Percentiles rank a stretch among this genome's conserved stretches.
phyloP scores from a whole-genome alignment of 2,888 invertebrate species.

The Campoletis raptor region DNA sequence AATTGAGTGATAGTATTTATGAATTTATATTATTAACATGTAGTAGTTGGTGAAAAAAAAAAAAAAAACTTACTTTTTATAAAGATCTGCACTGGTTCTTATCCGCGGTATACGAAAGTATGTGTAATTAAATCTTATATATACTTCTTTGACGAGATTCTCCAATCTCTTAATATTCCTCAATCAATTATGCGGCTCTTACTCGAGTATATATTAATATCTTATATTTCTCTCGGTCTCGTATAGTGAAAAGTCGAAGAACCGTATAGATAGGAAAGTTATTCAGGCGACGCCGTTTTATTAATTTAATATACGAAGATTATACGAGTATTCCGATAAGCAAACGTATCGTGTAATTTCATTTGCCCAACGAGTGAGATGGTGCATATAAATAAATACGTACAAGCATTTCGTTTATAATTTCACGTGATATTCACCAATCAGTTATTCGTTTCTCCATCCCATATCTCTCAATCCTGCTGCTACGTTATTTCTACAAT shows the following conservation, averaged over 20 bases:
- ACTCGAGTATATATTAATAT: slow-evolving; percentile 58
- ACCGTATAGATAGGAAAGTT: slow-evolving; percentile 38
- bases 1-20: neutral
- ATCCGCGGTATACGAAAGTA: neutral
- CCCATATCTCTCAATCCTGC: slow-evolving; percentile 52
- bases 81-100: neutral
- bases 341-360: slow-evolving; percentile 58
- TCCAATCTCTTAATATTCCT: slow-evolving; percentile 58
- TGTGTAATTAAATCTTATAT: neutral
- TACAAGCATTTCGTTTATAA: slow-evolving; percentile 48
- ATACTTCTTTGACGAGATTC: slow-evolving; percentile 11
- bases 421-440: slow-evolving; percentile 59
- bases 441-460: slow-evolving; percentile 47
- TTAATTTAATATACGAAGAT: slow-evolving; percentile 62
- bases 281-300: slow-evolving; percentile 57
- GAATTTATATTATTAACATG: neutral
- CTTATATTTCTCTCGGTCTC: slow-evolving; percentile 37
- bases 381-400: slow-evolving; percentile 43
- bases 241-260: slow-evolving; percentile 9
- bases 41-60: neutral
- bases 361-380: slow-evolving; percentile 56
- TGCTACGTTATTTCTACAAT: slow-evolving; percentile 6
- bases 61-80: neutral
- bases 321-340: slow-evolving; percentile 60
- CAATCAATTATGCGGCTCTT: slow-evolving; percentile 55